Percentiles rank a stretch among this genome's conserved stretches.
phyloP scores from a whole-genome alignment of 2,888 invertebrate genomes.

The Drosophila pseudotalamancana region DNA sequence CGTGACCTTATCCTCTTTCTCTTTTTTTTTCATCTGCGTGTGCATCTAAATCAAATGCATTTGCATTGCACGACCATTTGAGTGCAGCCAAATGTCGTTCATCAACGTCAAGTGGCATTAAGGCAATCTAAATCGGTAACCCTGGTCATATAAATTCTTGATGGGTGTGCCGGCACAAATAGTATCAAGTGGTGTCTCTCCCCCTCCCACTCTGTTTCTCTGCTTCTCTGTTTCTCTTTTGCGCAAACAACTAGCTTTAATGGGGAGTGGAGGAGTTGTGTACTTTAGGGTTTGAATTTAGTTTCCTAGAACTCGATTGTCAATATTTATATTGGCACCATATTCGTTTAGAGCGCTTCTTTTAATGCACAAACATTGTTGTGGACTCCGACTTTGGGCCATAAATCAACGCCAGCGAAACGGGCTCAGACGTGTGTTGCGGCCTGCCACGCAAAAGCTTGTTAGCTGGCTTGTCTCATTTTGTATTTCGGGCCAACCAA shows the following conservation, averaged over 20 bases:
- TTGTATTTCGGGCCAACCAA: constrained; percentile 15
- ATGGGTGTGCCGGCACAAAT: constrained; percentile 38
- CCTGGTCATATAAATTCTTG: constrained; percentile 41
- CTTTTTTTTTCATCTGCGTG: background rate
- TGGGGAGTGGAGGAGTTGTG: background rate
- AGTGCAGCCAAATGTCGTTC: constrained; percentile 51
- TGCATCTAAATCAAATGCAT: constrained; percentile 41
- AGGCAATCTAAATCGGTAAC: constrained; percentile 57
- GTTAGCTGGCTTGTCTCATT: constrained; percentile 5
- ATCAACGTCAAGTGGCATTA: constrained; percentile 76
- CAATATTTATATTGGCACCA: constrained; percentile 65
- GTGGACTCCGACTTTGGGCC: constrained; percentile 9
- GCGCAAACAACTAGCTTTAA: constrained; percentile 32
- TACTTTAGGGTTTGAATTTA: background rate
- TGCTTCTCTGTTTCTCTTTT: constrained; percentile 3
- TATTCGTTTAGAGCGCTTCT: constrained; percentile 45
- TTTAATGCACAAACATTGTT: constrained; percentile 69
- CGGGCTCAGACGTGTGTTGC: constrained; percentile 5
- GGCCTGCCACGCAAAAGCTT: constrained; percentile 22
- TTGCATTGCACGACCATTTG: constrained; percentile 16
- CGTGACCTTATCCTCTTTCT: background rate
- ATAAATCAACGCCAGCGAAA: constrained; percentile 28
- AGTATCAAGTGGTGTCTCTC: background rate
- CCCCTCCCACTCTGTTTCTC: background rate
- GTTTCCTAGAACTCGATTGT: constrained; percentile 66